Conservation (phyloP, 2,113 vertebrate species). For the Toxotes chatareus region DNA sequence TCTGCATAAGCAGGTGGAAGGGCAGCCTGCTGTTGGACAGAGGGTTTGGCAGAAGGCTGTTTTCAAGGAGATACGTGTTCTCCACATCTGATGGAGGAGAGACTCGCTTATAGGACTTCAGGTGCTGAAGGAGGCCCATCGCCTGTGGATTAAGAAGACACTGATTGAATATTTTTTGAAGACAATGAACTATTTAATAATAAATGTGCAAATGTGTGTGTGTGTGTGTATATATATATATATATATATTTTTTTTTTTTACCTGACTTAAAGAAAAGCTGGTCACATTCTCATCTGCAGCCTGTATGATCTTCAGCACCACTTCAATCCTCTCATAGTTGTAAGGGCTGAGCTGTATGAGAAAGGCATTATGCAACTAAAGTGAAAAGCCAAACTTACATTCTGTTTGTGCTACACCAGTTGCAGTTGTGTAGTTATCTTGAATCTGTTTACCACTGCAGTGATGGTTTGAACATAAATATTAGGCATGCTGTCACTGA, state of each 20-base stretch:
- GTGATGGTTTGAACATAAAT: too few relatives aligned
- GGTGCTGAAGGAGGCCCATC: conserved; percentile 91
- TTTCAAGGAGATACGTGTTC: conserved; percentile 88
- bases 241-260: conserved; percentile 14
- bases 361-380: conserved; percentile 6
- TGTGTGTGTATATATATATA: too few relatives aligned
- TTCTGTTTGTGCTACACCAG: neutral
- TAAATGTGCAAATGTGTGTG: neutral
- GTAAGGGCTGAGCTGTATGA: conserved; percentile 92
- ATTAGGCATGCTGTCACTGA: too few relatives aligned
- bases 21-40: conserved; percentile 89
- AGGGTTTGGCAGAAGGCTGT: conserved; percentile 82
- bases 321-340: conserved; percentile 94
- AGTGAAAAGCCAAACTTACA: too few relatives aligned
- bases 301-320: conserved; percentile 90
- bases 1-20: conserved; percentile 93
- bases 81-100: conserved; percentile 90
- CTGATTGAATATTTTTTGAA: neutral
- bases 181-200: neutral
- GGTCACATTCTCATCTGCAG: conserved; percentile 86
- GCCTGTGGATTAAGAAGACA: conserved; percentile 80
- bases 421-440: neutral
- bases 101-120: conserved; percentile 91
- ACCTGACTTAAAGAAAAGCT: conserved; percentile 89
- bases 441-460: neutral